These are phyloP conservation scores for Triplophysa tibetana DNA, from an alignment of 2,113 vertebrate species.

Conservation along the genomic window DNA sequence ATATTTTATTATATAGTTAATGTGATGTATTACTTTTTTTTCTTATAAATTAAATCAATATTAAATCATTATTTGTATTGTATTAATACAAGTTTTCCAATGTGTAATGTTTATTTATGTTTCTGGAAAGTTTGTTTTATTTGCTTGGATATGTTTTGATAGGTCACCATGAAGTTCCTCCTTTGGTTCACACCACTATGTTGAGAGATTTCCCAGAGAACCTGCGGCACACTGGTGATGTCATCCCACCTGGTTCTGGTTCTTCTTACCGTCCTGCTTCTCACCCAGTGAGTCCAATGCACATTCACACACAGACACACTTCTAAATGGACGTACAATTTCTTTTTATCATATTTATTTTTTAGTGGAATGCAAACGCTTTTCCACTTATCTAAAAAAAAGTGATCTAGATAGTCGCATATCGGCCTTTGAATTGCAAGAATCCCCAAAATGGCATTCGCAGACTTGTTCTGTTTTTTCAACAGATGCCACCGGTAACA, in stretches of 20 bases:
- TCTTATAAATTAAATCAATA: too few species aligned
- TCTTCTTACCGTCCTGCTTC: slow-evolving; percentile 48
- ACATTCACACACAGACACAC: not conserved
- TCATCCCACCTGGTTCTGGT: slow-evolving; percentile 67
- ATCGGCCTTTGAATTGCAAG: not conserved
- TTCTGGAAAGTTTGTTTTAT: not conserved
- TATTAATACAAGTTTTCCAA: too few species aligned
- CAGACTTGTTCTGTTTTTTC: not conserved
- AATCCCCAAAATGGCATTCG: not conserved
- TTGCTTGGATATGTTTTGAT: not conserved
- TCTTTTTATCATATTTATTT: not conserved
- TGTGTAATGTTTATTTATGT: not conserved
- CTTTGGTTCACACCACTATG: slow-evolving; percentile 90
- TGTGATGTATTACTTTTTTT: too few species aligned
- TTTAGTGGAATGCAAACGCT: not conserved
- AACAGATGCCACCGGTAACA: slow-evolving; percentile 37
- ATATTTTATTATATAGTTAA: too few species aligned
- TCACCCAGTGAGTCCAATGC: slow-evolving; percentile 42
- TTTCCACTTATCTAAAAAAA: not conserved
- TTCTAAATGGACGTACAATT: not conserved
- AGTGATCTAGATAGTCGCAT: not conserved
- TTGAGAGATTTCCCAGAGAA: slow-evolving; percentile 81
- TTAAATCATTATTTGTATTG: too few species aligned
- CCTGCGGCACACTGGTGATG: slow-evolving; percentile 73
- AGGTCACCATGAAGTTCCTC: slow-evolving; percentile 93